Conservation (phyloP, 2,797 vertebrate genomes). For the Eulemur coronatus region DNA sequence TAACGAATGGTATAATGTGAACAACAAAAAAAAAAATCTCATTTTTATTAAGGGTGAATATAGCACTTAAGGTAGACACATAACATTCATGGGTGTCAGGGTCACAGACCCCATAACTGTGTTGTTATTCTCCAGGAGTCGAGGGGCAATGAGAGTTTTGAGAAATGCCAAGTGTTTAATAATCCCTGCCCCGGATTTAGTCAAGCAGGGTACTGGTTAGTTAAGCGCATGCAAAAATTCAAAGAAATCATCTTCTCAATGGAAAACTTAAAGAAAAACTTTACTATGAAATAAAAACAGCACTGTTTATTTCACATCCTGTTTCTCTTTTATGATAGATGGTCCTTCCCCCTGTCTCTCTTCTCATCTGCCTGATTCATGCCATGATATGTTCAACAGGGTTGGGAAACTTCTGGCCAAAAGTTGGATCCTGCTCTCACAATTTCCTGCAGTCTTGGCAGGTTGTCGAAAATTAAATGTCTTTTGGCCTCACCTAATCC, state of each 20-base stretch:
- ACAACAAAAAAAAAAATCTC: not conserved
- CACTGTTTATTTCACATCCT: not conserved
- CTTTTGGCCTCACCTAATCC: conserved; percentile 20
- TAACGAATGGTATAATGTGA: not conserved
- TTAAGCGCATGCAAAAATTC: not conserved
- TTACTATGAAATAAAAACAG: not conserved
- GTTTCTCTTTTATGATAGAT: not conserved
- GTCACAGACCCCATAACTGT: not conserved
- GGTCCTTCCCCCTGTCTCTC: not conserved
- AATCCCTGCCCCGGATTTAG: not conserved
- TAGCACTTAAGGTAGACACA: not conserved
- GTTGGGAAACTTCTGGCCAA: not conserved
- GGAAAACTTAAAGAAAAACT: not conserved
- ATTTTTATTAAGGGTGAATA: not conserved
- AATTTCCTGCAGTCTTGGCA: conserved; percentile 1
- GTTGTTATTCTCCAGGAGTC: not conserved
- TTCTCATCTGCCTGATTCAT: not conserved
- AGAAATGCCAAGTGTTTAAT: not conserved
- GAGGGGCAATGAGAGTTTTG: not conserved
- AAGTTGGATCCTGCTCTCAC: not conserved
- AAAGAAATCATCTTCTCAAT: not conserved
- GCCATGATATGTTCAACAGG: not conserved
- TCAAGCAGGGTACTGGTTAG: not conserved
- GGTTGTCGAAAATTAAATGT: not conserved
- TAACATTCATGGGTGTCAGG: not conserved